These are phyloP conservation scores for Gopherus flavomarginatus DNA, from an alignment of 2,113 vertebrate genomes.

Conservation along the genomic window DNA sequence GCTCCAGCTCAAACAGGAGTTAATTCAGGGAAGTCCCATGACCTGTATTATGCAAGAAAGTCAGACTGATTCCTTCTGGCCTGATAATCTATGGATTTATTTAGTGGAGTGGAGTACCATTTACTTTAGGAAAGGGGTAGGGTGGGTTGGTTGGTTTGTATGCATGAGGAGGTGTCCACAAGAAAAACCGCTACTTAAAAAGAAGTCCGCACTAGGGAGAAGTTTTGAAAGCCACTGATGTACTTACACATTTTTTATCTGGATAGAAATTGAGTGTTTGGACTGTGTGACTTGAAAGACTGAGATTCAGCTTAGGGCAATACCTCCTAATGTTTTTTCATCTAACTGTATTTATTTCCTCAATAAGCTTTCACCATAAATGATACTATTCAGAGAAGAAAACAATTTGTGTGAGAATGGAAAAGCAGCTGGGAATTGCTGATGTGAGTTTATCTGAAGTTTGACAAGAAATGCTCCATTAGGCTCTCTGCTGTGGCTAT, in stretches of 20 bases:
- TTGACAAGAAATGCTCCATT: not conserved
- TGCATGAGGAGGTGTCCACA: not conserved
- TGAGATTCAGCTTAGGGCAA: not conserved
- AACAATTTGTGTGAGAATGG: not conserved
- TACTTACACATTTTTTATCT: not conserved
- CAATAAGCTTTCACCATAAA: not conserved
- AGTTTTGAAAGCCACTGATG: rapidly evolving
- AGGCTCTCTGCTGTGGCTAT: not conserved
- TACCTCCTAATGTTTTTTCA: not conserved
- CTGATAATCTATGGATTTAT: too few relatives aligned
- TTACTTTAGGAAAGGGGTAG: not conserved
- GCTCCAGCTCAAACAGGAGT: too few relatives aligned
- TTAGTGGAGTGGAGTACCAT: too few relatives aligned
- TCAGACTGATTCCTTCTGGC: too few relatives aligned
- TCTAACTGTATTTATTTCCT: not conserved
- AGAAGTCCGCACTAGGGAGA: not conserved
- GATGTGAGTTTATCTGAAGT: not conserved
- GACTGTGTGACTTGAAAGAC: not conserved
- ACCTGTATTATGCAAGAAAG: too few relatives aligned
- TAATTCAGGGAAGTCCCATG: too few relatives aligned
- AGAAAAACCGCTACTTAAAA: not conserved
- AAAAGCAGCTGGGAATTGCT: not conserved
- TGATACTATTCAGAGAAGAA: not conserved
- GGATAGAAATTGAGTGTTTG: not conserved
- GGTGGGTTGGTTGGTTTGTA: not conserved